phyloP scores from a whole-genome alignment of 2,888 invertebrate species.

The Aphrophora alni region DNA sequence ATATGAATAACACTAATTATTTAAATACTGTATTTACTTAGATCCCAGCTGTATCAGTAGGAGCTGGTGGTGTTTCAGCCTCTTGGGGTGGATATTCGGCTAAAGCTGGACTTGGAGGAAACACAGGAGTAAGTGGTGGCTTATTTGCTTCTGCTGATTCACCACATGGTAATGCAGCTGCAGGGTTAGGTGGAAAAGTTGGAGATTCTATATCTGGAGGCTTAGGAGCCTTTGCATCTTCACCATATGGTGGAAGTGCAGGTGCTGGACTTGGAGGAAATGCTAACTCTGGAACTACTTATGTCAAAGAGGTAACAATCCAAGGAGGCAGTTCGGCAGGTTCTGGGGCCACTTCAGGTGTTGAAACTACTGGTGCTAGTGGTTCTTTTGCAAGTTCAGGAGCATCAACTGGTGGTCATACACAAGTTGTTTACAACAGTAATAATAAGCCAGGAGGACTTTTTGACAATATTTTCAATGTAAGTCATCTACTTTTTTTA shows the following conservation, averaged over 20 bases:
- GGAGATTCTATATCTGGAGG: constrained; percentile 11
- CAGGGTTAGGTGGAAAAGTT: constrained; percentile 15
- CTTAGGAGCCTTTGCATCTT: constrained; percentile 15
- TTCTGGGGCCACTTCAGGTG: background rate
- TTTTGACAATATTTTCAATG: constrained; percentile 27
- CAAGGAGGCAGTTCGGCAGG: background rate
- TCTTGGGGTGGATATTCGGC: constrained; percentile 50
- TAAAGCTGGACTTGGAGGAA: constrained; percentile 45
- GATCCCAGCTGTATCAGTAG: constrained; percentile 18
- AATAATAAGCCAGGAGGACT: background rate
- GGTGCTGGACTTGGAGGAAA: background rate
- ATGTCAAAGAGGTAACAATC: too few species aligned
- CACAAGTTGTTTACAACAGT: background rate
- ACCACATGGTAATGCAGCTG: constrained; percentile 25
- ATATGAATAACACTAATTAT: too few species aligned
- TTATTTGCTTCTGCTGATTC: constrained; percentile 29
- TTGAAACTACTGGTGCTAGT: constrained; percentile 14
- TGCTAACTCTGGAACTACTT: background rate
- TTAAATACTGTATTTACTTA: too few species aligned
- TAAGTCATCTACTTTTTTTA: background rate
- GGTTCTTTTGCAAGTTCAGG: constrained; percentile 16
- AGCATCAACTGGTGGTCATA: background rate
- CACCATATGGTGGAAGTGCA: background rate
- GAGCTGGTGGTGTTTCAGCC: constrained; percentile 45
- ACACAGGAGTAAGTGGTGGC: constrained; percentile 21